These are phyloP conservation scores for Cepphus grylle DNA, from an alignment of 2,113 vertebrate genomes.

Conservation along the genomic window DNA sequence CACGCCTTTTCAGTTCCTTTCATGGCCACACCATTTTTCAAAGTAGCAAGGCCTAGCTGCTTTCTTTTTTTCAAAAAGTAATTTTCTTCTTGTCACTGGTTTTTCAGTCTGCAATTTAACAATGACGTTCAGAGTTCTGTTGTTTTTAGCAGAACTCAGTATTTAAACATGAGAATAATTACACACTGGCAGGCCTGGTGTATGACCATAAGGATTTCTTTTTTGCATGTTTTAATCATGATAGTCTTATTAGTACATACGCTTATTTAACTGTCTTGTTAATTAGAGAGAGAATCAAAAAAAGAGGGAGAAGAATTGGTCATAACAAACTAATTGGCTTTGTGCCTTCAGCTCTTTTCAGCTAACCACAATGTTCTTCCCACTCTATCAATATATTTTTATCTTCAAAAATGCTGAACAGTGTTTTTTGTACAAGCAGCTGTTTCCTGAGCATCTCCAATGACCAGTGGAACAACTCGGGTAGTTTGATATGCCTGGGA, in stretches of 20 bases:
- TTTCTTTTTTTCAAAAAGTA: neutral
- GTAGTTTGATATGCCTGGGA: neutral
- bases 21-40: neutral
- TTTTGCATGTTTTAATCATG: neutral
- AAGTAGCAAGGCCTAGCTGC: neutral
- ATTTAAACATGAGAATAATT: neutral
- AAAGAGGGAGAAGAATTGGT: neutral
- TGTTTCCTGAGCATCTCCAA: neutral
- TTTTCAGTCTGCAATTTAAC: neutral
- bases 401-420: neutral
- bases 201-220: neutral
- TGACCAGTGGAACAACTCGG: neutral
- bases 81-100: neutral
- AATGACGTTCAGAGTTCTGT: neutral
- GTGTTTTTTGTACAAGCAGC: neutral
- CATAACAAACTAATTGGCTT: neutral
- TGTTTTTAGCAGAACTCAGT: neutral
- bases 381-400: neutral
- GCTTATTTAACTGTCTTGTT: neutral
- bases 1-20: neutral
- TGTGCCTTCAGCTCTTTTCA: neutral
- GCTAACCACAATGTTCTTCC: neutral
- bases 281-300: neutral
- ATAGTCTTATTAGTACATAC: neutral
- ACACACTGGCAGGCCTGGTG: neutral